These are phyloP conservation scores for Dusona sp. DNA, from an alignment of 2,888 invertebrate genomes.

Conservation along the genomic window DNA sequence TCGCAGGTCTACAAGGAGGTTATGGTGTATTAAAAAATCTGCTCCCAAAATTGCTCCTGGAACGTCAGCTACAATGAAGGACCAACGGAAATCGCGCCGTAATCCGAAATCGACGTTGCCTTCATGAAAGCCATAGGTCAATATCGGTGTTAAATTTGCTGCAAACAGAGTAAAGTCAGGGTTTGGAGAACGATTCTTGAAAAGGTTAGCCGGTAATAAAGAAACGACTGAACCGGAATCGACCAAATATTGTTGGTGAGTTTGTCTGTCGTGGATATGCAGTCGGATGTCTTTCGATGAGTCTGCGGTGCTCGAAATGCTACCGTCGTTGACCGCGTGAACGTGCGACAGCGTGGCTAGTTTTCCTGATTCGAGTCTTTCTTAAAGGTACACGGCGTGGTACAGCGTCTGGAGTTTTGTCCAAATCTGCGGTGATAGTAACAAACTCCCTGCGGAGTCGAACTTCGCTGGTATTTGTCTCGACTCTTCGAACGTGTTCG, in stretches of 20 bases:
- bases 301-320: no score
- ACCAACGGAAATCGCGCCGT: slow-evolving; percentile 52
- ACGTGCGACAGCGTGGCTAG: background rate
- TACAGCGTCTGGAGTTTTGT: background rate
- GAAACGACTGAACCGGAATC: background rate
- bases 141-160: slow-evolving; percentile 59
- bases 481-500: no score
- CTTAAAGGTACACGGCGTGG: background rate
- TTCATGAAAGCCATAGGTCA: slow-evolving; percentile 42
- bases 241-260: background rate
- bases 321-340: no score
- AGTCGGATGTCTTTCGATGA: background rate
- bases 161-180: slow-evolving; percentile 48
- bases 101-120: slow-evolving; percentile 60
- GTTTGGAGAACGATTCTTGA: slow-evolving; percentile 2
- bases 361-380: background rate
- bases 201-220: slow-evolving; percentile 33
- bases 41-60: slow-evolving; percentile 31
- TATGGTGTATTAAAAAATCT: slow-evolving; percentile 6
- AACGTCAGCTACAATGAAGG: slow-evolving; percentile 35
- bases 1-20: slow-evolving; percentile 13
- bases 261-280: background rate
- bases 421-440: no score
- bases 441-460: no score
- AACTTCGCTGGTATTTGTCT: no score